Evolutionary conservation across 2,113 vertebrate species (phyloP), one percentile per base, ranked within the genome.

Genomic region (Penelope pileata): DNA sequence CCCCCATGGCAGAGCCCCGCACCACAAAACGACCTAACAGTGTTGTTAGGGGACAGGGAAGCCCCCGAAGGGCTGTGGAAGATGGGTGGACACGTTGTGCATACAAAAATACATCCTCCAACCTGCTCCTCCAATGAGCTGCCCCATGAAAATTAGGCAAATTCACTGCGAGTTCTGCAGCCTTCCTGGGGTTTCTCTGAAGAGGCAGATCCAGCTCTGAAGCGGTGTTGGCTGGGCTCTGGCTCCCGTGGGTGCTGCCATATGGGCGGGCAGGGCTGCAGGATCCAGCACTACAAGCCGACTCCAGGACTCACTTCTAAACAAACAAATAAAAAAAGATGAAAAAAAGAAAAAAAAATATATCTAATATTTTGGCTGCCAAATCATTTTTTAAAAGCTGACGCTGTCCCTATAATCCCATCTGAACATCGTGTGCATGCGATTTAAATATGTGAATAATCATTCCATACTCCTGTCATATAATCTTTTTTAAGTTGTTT

Each of bases 381-480:
- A 1, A 92, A 67, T 2, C 1, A 3, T 59, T 76, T 75, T 47
- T 19, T 53, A 11, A 60, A 86, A 85, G 7, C 82, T 53, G 0
- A n/a, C 50, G 56, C 32, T 0, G 21, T 54, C 72, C 47, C 43
- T 62, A 17, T 95, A 94, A 94, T 93, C 88, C 86, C 94, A 53
- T 93, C 79, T 88, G 92, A 89, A 92, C 89, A 30, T 8, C 29
- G 76, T 83, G 74, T 88, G 73, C 79, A 62, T 17, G 60, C 0
- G 4, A 88, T 90, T 96, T 96, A 86, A 92, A 86, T 91, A 90
- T 72, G 93, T 74, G 93, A 91, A 90, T 83, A 86, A 93, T 93
- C 82, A 77, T 85, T 84, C 74, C 43, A 36, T 6, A 23, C 90
- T 95, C 81, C 94, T 70, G 79, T 90, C 92, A 95, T 66, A 77